phyloP scores from a whole-genome alignment of 2,888 invertebrate genomes.

The Gastrophysa polygoni region DNA sequence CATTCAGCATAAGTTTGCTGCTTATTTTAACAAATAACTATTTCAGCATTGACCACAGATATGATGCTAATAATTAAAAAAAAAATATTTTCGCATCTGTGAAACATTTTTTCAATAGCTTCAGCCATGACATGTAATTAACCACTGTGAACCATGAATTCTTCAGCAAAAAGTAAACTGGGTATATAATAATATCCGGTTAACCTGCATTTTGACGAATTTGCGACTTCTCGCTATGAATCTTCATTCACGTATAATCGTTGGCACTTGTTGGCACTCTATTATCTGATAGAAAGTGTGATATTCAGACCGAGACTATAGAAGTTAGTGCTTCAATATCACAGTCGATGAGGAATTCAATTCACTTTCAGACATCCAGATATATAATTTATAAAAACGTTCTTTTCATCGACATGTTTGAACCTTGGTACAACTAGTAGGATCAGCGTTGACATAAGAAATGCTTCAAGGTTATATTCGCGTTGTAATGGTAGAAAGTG shows the following conservation, averaged over 20 bases:
- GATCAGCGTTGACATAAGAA: background rate
- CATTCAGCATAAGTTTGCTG: no score
- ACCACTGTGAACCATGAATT: no score
- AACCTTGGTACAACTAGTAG: background rate
- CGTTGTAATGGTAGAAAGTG: background rate
- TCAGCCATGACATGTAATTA: no score
- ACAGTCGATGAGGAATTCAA: background rate
- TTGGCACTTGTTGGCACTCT: background rate
- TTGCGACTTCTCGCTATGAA: background rate
- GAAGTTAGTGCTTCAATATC: slow-evolving; percentile 10
- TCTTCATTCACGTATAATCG: no score
- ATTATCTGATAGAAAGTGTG: slow-evolving; percentile 38
- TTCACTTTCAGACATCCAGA: background rate
- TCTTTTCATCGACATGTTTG: background rate
- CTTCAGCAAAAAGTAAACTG: no score
- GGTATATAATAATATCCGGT: no score
- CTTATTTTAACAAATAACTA: no score
- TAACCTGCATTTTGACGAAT: no score
- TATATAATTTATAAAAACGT: background rate
- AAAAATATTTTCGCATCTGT: no score
- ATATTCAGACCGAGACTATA: slow-evolving; percentile 39
- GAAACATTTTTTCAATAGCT: no score
- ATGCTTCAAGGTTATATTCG: background rate
- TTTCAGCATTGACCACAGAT: no score
- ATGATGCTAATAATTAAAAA: no score